Conservation (phyloP, 2,888 invertebrate genomes). For the Ornithoptera alexandrae region DNA sequence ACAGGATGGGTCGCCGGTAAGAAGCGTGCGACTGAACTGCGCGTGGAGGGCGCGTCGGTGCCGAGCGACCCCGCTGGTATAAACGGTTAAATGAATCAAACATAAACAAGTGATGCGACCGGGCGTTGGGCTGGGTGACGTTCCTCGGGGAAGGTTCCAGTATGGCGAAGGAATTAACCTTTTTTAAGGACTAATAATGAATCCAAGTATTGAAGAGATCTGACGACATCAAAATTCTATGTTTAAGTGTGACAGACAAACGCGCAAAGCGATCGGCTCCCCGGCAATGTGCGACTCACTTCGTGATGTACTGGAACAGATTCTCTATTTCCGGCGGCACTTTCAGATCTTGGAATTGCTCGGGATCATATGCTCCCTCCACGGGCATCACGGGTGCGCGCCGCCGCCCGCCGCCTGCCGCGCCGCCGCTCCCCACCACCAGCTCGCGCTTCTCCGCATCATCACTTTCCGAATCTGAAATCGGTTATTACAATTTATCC, state of each 20-base stretch:
- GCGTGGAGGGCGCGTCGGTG: too few relatives aligned
- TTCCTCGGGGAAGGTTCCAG: too few relatives aligned
- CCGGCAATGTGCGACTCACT: constrained; percentile 71
- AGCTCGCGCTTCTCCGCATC: constrained; percentile 44
- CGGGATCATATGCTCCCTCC: constrained; percentile 87
- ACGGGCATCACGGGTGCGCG: constrained; percentile 68
- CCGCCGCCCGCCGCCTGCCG: constrained; percentile 40
- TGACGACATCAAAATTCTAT: not conserved
- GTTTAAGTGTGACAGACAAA: not conserved
- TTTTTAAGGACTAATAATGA: too few relatives aligned
- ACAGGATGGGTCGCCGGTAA: too few relatives aligned
- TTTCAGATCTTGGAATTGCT: constrained; percentile 89
- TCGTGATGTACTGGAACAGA: constrained; percentile 94
- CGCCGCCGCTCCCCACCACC: constrained; percentile 46
- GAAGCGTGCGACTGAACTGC: too few relatives aligned
- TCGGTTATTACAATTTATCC: too few relatives aligned
- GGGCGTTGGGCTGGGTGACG: too few relatives aligned
- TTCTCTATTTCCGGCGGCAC: constrained; percentile 93
- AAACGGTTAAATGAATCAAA: too few relatives aligned
- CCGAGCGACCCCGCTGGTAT: too few relatives aligned
- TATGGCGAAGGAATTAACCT: too few relatives aligned
- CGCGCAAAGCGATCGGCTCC: not conserved
- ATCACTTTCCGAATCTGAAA: constrained; percentile 67
- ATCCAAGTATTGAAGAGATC: not conserved
- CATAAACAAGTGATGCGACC: too few relatives aligned